Evolutionary conservation across 2,888 invertebrate genomes (phyloP).

Genomic region (Acanthacorydalis orientalis): DNA sequence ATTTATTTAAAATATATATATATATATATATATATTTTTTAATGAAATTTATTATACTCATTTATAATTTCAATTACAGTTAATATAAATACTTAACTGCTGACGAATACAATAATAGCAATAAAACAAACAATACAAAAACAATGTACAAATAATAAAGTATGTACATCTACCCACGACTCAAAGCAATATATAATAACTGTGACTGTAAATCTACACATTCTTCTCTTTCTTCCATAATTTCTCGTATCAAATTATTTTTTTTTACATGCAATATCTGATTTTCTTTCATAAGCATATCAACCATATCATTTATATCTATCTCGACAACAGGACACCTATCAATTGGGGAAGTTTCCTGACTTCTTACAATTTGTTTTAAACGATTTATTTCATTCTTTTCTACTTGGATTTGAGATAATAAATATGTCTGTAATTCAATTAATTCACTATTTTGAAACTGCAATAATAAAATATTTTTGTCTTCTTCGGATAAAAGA

Average conservation of each 20-base stretch:
- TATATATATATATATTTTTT: too few relatives aligned
- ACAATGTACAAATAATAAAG: not conserved
- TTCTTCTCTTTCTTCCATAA: slow-evolving; percentile 25
- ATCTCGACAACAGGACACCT: slow-evolving; percentile 15
- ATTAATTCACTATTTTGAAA: slow-evolving; percentile 48
- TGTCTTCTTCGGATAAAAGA: slow-evolving; percentile 37
- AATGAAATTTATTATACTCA: too few relatives aligned
- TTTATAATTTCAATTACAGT: too few relatives aligned
- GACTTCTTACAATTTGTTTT: slow-evolving; percentile 13
- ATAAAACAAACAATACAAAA: not conserved
- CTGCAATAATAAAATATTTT: slow-evolving; percentile 38
- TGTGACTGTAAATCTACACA: slow-evolving; percentile 23
- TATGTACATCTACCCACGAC: slow-evolving; percentile 2
- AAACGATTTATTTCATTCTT: slow-evolving; percentile 43
- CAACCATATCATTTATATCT: slow-evolving; percentile 17
- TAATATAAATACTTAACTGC: too few relatives aligned
- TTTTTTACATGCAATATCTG: slow-evolving; percentile 27
- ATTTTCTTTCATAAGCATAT: slow-evolving; percentile 24
- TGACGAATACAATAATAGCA: not conserved
- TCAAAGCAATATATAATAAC: slow-evolving; percentile 5
- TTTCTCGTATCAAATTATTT: slow-evolving; percentile 24
- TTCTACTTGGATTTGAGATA: slow-evolving; percentile 54
- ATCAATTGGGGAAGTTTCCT: slow-evolving; percentile 8
- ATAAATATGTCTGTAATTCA: slow-evolving; percentile 48
- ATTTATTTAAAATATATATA: too few relatives aligned